Base-by-base conservation (phyloP, 1,140 invertebrate species). In the Danaus melanippus region DNA sequence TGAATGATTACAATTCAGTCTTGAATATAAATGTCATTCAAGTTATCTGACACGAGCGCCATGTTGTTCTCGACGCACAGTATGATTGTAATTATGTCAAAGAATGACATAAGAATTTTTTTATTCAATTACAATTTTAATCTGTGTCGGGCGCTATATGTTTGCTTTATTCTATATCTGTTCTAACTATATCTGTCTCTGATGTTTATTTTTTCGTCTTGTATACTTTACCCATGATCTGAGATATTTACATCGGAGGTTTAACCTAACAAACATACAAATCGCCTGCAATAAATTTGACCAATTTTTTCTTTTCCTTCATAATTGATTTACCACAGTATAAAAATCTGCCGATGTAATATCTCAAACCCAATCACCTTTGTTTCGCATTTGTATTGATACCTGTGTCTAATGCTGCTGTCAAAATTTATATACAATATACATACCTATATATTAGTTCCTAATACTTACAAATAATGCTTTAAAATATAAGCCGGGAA, bases 131-230 rank as follows among this genome's bases (percentile, higher is more conserved):
- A 57, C 42, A 15, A 43, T 42, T n/a, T 46, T 47, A 56, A 41
- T 44, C 47, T 56, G 53, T 68, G 70, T 74, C 69, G 42, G 65
- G 74, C 50, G 45, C 65, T 79, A 72, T 69, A 53, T 84, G 81
- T 83, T 80, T 68, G 82, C 82, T 85, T 85, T 85, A 32, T 32
- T 32, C 21, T 32, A 32, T 32, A 46, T 77, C 69, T 83, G 82
- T 83, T 71, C 68, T 77, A 62, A 32, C 57, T 74, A 67, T 72
- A 65, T 74, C 71, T 76, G 67, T 81, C 69, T 74, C 67, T 79
- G 60, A 55, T 56, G 46, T 58, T 66, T 75, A 66, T 70, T 49
- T 69, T 70, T 70, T 66, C 58, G 61, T 75, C 68, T 57, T 45
- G 45, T 53, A 40, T 53, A 10, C 15, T 56, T 51, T 48, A 51